Base-by-base conservation (phyloP, 2,113 vertebrate species). In the Macheiramphus alcinus region DNA sequence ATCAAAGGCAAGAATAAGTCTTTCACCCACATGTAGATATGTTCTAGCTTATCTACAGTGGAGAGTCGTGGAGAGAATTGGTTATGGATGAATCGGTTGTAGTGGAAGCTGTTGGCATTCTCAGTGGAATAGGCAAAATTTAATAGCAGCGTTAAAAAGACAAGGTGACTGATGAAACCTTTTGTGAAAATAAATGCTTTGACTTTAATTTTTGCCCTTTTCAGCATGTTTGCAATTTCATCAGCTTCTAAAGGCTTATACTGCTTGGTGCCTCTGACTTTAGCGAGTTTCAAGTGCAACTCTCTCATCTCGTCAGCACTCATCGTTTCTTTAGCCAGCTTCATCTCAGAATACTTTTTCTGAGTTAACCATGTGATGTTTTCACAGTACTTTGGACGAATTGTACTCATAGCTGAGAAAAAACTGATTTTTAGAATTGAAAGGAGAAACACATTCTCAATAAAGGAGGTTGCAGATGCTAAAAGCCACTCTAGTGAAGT, bases 401-500 rank as follows among this genome's bases (percentile, higher is more conserved):
- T 12, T 4, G 88, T 52, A 21, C 62, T 93, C 12, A 96, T 0
- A 8, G 96, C 86, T 12, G 97, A 89, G 71, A 86, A 14, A 22
- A 98, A 17, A 3, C 15, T 6, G 2, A 97, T 93, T 59, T 97
- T 98, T 18, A 72, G 12, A 3, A 97, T 55, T 40, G 98, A 97
- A 63, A 98, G 6, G 13, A 98, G 17, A 31, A 98, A 92, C 4
- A 98, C 27, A 0, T 95, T 96, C 95, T 97, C 36, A 34, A 82
- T 14, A 65, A 98, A 96, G 8, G 98, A 97, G 7, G 55, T 53
- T 11, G 65, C 36, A 1, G 98, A 98, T 0, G 98, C 97, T 3
- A 97, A 76, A 50, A 98, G 92, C 98, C 98, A 98, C 20, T 98
- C 96, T 3, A 76, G 3, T 4, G 98, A 98, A 17, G 90, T 97